Base-by-base conservation (phyloP, 2,113 vertebrate species). In the Scytalopus superciliaris region DNA sequence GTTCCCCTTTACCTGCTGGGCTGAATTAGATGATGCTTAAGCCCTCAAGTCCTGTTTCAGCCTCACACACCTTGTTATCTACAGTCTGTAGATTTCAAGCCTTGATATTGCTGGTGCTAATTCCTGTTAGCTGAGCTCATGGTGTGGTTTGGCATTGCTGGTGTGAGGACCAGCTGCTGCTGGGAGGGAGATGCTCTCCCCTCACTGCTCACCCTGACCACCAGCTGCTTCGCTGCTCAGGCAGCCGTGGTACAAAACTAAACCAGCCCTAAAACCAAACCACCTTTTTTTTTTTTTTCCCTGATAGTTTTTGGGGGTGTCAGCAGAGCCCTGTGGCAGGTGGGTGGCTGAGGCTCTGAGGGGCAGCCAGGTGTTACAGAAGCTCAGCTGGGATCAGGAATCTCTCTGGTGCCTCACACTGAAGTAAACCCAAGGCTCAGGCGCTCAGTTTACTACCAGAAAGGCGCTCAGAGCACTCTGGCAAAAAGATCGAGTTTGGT, bases 51-150 rank as follows among this genome's bases (percentile, higher is more conserved):
- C 8, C 1, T 19, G 49, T 57, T 91, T 81, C 75, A 95, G 25
- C 92, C 77, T 93, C 21, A 4, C 37, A 55, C 87, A 67, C 6
- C n/a, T 74, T 6, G 49, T 85, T 89, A 66, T 67, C 80, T 74
- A 0, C 50, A 49, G 42, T 21, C 55, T 67, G 89, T 63, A 91
- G 87, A 92, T 87, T 47, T 59, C 33, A 55, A 62, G 19, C 56
- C 21, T 37, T 62, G 86, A 77, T 95, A 45, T 0, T 39, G 35
- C n/a, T 0, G 4, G 11, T 63, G 45, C 37, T 35, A 19, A 91
- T 97, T 89, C 92, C 56, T 93, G 24, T 44, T 82, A 42, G 78
- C 60, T 89, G 69, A 96, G 82, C 66, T 93, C 81, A 60, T 13
- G 35, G 31, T 27, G 59, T 89, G 87, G 53, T 88, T 83, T 83